Conservation (phyloP, 2,113 vertebrate species). For the Mohoua ochrocephala region DNA sequence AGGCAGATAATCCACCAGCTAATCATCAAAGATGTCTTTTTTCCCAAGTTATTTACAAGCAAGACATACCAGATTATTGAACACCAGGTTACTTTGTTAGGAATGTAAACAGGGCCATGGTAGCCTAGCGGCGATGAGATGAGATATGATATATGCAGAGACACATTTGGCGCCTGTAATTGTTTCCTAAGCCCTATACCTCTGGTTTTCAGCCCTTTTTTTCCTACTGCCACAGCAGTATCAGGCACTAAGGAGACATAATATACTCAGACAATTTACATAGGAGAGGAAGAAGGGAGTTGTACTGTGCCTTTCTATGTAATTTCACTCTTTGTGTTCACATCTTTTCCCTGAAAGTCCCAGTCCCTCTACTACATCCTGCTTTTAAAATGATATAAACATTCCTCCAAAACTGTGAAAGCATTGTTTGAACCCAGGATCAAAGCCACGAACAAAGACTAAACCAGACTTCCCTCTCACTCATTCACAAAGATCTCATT, state of each 20-base stretch:
- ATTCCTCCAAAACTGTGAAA: not conserved
- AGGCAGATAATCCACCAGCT: not conserved
- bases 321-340: not conserved
- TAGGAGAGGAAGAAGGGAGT: not conserved
- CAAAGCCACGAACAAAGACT: not conserved
- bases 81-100: not conserved
- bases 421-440: not conserved
- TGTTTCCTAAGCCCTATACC: not conserved
- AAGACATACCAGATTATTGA: not conserved
- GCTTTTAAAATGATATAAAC: not conserved
- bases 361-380: not conserved
- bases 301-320: not conserved
- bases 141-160: not conserved
- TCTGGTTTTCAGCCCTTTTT: not conserved
- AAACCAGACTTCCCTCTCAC: not conserved
- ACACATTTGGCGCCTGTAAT: not conserved
- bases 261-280: not conserved
- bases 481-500: not conserved
- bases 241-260: not conserved
- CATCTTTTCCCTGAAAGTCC: not conserved
- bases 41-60: not conserved
- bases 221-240: not conserved
- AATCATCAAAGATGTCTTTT: not conserved
- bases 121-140: not conserved
- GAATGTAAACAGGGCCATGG: not conserved